Evolutionary conservation across 2,797 vertebrate genomes (phyloP), one percentile per base, ranked within the genome.

Genomic region (Otolemur crassicaudatus): DNA sequence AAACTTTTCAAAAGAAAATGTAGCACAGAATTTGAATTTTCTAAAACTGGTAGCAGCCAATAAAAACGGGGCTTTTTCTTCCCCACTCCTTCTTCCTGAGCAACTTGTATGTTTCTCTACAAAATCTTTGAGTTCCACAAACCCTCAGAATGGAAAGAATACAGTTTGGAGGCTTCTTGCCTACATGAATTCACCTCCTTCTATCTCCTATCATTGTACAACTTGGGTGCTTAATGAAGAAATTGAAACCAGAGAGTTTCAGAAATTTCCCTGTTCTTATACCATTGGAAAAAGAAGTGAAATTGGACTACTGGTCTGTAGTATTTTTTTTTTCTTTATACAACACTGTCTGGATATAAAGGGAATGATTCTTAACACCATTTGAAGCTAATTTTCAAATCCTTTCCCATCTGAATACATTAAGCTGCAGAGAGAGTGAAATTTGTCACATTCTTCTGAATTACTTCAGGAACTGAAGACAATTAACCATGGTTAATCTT

Each of bases 301-400:
- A 40, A 60, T 61, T 90, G 88, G 69, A 67, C 25, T 76, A 31
- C 7, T 13, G 3, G 9, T 31, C 14, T 73, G 37, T 27, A 19
- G 5, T 46, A 56, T 34, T 11, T 65, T 80, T n/a, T 23, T 6
- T 76, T 40, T 75, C 7, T 60, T 67, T 73, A 25, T 69, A 53
- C 17, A 77, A 46, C 4, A 56, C 22, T 80, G 14, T 43, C 25
- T 79, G 49, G 16, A 49, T 79, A 43, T 20, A 92, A 94, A 91
- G 27, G 22, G 11, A 88, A 58, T 77, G 7, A 43, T 76, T 90
- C 31, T 67, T 85, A 72, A 34, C 10, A 46, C 5, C 4, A 69
- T 77, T 58, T 61, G 34, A 91, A 93, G 91, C 16, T 80, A 31
- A 31, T 75, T 88, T 90, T 83, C 5, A 85, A 95, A 75, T 75